phyloP scores from a whole-genome alignment of 1,140 invertebrate species.

The Pogonomyrmex barbatus region DNA sequence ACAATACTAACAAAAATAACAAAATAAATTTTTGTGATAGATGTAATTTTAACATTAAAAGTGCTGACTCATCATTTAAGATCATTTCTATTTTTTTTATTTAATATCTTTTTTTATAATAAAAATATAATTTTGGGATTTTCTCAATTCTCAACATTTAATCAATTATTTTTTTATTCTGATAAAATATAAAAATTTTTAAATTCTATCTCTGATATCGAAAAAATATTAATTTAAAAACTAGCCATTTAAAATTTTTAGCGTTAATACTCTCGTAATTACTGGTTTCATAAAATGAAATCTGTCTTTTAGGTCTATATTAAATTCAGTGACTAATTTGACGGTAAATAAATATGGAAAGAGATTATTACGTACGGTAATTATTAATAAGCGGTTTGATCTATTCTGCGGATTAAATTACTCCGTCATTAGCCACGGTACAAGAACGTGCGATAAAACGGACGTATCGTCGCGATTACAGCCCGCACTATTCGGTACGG shows the following conservation, averaged over 20 bases:
- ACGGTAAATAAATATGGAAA: neutral
- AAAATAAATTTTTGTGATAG: neutral
- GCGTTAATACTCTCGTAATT: no score
- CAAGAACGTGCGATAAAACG: conserved; percentile 28
- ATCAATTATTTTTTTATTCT: no score
- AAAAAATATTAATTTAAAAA: no score
- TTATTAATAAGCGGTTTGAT: neutral
- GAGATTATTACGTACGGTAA: neutral
- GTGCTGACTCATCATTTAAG: no score
- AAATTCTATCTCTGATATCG: no score
- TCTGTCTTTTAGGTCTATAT: neutral
- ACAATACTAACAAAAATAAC: neutral
- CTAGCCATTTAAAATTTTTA: no score
- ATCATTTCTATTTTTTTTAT: no score
- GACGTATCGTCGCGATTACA: conserved; percentile 19
- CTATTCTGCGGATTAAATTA: neutral
- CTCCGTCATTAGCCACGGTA: neutral
- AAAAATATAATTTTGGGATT: no score
- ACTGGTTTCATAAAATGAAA: neutral
- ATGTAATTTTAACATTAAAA: neutral
- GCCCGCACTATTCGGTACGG: neutral
- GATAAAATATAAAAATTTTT: no score
- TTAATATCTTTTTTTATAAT: no score
- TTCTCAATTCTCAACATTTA: no score
- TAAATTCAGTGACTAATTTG: neutral